Conservation (phyloP, 2,113 vertebrate species). For the Gobiocypris rarus region DNA sequence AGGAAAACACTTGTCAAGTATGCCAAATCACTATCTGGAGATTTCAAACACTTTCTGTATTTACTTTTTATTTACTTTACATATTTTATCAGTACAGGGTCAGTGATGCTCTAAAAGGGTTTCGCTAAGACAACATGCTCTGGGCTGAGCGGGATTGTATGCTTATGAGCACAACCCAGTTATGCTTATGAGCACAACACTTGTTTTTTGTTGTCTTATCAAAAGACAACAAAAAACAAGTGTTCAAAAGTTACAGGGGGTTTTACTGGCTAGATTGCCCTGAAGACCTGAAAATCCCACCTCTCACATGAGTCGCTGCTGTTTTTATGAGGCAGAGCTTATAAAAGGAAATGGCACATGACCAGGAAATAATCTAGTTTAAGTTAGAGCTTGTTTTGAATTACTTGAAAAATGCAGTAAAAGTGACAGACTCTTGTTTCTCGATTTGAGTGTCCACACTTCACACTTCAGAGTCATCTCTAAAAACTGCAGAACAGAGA, state of each 20-base stretch:
- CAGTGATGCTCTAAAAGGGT: neutral
- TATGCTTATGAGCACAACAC: too few species aligned
- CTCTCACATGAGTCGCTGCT: neutral
- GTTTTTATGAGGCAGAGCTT: conserved; percentile 10
- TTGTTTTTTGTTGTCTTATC: too few species aligned
- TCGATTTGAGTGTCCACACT: neutral
- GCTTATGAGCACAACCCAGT: neutral
- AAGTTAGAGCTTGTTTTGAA: neutral
- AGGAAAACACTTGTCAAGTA: conserved; percentile 46
- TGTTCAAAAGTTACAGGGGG: neutral
- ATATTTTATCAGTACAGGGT: neutral
- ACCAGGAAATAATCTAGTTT: conserved; percentile 11
- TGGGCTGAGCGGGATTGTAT: neutral
- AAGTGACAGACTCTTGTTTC: conserved; percentile 23
- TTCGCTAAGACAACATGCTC: neutral
- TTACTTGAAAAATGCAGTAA: neutral
- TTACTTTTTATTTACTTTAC: neutral
- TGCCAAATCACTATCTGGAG: conserved; percentile 26
- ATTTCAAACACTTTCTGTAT: conserved; percentile 15
- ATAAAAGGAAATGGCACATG: conserved; percentile 15
- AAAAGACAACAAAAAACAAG: conserved; percentile 15
- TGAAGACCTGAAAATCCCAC: conserved; percentile 10
- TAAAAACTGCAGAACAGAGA: neutral
- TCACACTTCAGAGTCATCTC: neutral
- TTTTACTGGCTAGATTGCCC: neutral